These are phyloP conservation scores for Pocillopora meandrina DNA, from an alignment of 92 coral and sea anemone species.

Conservation along the genomic window DNA sequence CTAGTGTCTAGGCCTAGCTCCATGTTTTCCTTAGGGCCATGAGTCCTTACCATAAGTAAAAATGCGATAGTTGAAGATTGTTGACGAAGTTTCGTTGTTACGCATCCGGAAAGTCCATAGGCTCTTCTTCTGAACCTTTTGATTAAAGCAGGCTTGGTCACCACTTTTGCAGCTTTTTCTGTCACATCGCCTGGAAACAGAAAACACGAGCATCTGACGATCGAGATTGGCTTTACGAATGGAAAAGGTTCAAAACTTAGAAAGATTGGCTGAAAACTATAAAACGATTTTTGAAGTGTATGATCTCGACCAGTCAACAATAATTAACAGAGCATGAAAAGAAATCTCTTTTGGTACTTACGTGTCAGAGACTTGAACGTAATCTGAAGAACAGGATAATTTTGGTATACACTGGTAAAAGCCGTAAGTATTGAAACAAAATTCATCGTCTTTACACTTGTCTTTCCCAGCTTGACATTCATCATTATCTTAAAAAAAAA, in stretches of 20 bases:
- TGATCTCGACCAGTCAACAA: too few relatives aligned
- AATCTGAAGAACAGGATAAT: constrained; percentile 21
- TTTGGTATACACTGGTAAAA: constrained; percentile 55
- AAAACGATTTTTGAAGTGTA: too few relatives aligned
- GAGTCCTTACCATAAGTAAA: constrained; percentile 46
- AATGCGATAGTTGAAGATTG: constrained; percentile 64
- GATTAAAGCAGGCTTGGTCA: constrained; percentile 43
- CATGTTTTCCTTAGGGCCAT: not conserved
- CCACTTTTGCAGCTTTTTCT: constrained; percentile 42
- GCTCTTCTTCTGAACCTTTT: constrained; percentile 43
- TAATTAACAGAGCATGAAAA: not conserved
- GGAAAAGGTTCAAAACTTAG: too few relatives aligned
- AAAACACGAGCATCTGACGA: too few relatives aligned
- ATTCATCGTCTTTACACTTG: constrained; percentile 33
- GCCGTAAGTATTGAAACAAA: constrained; percentile 68
- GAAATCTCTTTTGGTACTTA: constrained; percentile 1
- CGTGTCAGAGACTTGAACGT: constrained; percentile 19
- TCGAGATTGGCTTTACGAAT: too few relatives aligned
- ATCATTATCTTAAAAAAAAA: constrained; percentile 48
- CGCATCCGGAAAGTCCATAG: constrained; percentile 58
- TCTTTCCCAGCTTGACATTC: constrained; percentile 51
- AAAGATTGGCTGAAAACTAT: too few relatives aligned
- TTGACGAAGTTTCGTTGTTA: constrained; percentile 12
- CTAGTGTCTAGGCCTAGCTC: too few relatives aligned
- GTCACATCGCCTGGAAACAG: constrained; percentile 50